Base-by-base conservation (phyloP, 1,140 invertebrate genomes). In the Tenebrio molitor region DNA sequence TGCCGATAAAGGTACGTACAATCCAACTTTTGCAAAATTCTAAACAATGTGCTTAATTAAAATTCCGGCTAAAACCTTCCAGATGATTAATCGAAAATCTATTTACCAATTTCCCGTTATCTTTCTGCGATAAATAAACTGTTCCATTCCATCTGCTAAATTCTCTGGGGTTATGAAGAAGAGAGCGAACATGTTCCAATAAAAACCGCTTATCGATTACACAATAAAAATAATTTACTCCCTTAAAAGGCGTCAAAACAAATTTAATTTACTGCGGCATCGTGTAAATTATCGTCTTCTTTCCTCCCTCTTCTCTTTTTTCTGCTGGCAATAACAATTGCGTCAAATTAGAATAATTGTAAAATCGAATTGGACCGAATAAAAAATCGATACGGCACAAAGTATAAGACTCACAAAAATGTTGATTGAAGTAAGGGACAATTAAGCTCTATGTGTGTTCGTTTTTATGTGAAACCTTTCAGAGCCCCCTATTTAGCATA, bases 151-250 rank as follows among this genome's bases (percentile, higher is more conserved):
- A 25, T 58, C 50, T 58, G 8, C 23, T 29, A 3, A 33, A 29
- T 3, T 58, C 50, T 58, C 21, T 1, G 29, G 50, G 12, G 23
- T 1, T 3, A 33, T 58, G 50, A 29, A 29, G 21, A 58, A 29
- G 21, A 58, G 23, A 25, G 12, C 25, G n/a, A 14, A 25, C 8
- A n/a, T 29, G n/a, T 12, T 58, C 50, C 23, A 58, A 58, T 58
- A 58, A 58, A 58, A 58, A 15, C 50, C 50, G 10, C 50, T 58
- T 58, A 58, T 58, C 50, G 50, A 58, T 58, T 25, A 58, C 50
- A 58, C 23, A 58, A 58, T 58, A 58, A 58, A 58, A 58, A 58
- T 58, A 58, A 58, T 58, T 58, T 12, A 58, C 50, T 58, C 23
- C 36, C 23, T 58, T 58, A 29, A 58, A 58, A 12, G 12, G 50